Conservation (phyloP, 2,888 invertebrate species). For the Andrena bicolor region DNA sequence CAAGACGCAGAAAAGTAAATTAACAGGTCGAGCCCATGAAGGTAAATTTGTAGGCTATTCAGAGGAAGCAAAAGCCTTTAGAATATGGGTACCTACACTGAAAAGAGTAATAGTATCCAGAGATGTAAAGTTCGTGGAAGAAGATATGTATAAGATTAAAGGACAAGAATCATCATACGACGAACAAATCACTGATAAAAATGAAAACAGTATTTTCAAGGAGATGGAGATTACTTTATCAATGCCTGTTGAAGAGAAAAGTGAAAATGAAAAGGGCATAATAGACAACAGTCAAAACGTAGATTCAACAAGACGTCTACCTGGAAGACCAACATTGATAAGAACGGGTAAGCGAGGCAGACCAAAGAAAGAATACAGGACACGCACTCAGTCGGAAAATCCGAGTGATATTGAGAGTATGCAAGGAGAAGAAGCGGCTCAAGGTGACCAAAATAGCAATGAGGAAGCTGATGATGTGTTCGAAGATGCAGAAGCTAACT, state of each 20-base stretch:
- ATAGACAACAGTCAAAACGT: neutral
- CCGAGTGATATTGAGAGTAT: no score
- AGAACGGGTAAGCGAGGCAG: neutral
- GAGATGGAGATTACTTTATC: no score
- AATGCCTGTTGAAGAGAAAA: no score
- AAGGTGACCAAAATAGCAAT: neutral
- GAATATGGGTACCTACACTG: conserved; percentile 2
- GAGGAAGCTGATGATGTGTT: neutral
- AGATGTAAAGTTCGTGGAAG: conserved; percentile 12
- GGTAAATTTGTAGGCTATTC: conserved; percentile 12
- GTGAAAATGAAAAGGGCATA: neutral
- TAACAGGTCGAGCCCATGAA: neutral
- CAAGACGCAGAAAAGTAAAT: conserved; percentile 2
- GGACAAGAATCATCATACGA: no score
- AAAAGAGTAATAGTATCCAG: neutral
- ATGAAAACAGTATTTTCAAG: no score
- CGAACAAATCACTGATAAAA: no score
- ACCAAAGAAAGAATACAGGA: neutral
- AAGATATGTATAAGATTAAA: no score
- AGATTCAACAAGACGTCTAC: neutral
- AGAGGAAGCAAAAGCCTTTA: conserved; percentile 13
- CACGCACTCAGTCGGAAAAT: no score
- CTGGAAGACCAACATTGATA: neutral
- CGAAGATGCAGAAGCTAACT: neutral
- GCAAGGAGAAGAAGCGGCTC: neutral